Base-by-base conservation (phyloP, 1,140 invertebrate genomes). In the Coenobita brevimanus region DNA sequence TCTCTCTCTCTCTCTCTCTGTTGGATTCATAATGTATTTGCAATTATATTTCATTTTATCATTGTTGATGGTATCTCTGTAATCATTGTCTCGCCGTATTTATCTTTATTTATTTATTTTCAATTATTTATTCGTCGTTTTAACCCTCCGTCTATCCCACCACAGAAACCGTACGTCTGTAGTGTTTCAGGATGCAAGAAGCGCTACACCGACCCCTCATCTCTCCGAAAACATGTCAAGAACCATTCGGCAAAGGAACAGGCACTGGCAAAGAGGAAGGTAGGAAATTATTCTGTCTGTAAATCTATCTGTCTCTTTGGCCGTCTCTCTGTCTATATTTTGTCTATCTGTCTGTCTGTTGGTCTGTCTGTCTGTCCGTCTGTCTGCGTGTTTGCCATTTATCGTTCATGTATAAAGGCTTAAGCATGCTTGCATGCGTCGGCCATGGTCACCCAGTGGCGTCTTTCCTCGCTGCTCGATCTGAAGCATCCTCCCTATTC, bases 181-280 rank as follows among this genome's bases (percentile, higher is more conserved):
- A 96, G 97, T 91, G 95, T 97, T 15, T 92, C 94, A 0, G 97
- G 97, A 0, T 99, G 98, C 91, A 95, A 94, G 0, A 99, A 99
- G 92, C 95, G 97, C 0, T 94, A 99, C 93, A 99, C 98, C 0
- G 98, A 99, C 93, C 98, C 98, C 0, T 98, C 97, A 43, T 98
- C 97, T 57, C 94, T 99, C 0, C 93, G 98, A 38, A 99, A 99
- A 92, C 98, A 99, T 93, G 96, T 97, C 3, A 98, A 98, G 92
- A 97, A 95, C 91, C 95, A 96, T 90, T 71, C 85, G n/a, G 71
- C 89, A 17, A 91, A 90, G 67, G 90, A 91, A 33, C 90, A 92
- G 24, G 83, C 81, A 4, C 87, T 89, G 21, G 82, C 88, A 0
- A 84, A 86, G 36, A 84, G 84, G 57, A 83, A 84, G 88, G 88